Percentiles rank a stretch among this genome's conserved stretches.
These are phyloP conservation scores for Lamellibrachia satsuma DNA, from an alignment of 2,888 invertebrate genomes.

Conservation along the genomic window DNA sequence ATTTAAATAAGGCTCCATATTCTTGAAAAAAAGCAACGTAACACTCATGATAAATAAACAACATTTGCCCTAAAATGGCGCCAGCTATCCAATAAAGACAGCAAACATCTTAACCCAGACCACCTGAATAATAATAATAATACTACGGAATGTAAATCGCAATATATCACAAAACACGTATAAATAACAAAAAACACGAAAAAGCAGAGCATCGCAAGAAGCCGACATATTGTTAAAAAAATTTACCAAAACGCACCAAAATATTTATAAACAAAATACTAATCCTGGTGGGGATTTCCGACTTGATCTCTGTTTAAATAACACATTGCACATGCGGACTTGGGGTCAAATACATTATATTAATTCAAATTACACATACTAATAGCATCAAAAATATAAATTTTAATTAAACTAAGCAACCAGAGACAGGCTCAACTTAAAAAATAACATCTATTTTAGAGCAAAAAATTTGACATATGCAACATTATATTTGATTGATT, in stretches of 20 bases:
- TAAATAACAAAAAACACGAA: slow-evolving; percentile 4
- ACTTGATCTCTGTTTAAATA: no score
- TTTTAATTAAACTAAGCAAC: no score
- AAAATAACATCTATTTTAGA: no score
- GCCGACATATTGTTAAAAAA: background rate
- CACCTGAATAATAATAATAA: background rate
- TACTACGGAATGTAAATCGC: background rate
- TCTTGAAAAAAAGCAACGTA: background rate
- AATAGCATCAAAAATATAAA: no score
- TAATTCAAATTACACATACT: no score
- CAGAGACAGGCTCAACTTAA: no score
- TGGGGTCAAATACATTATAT: no score
- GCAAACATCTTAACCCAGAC: background rate
- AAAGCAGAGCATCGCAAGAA: background rate
- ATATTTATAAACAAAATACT: background rate
- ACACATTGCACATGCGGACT: no score
- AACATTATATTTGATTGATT: no score
- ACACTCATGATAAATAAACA: background rate
- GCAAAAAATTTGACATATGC: no score
- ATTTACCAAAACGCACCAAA: no score
- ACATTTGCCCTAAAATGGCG: background rate
- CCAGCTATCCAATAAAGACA: background rate
- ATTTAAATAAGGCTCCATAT: background rate
- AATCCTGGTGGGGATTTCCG: no score
- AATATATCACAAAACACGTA: background rate